Conservation (phyloP, 2,113 vertebrate species). For the Oreochromis spilurus region DNA sequence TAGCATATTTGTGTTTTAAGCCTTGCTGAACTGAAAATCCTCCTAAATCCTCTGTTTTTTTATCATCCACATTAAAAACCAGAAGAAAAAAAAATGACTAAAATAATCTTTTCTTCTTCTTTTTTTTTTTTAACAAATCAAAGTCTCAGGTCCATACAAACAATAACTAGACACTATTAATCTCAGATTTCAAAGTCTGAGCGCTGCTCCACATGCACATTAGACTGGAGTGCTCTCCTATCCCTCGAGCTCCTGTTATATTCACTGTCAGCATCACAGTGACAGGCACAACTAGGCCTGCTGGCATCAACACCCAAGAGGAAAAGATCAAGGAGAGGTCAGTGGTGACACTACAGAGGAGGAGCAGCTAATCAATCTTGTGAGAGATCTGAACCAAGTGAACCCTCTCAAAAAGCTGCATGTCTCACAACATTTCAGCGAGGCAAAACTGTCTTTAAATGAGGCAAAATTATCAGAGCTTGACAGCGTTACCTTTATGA, state of each 20-base stretch:
- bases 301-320: slow-evolving; percentile 27
- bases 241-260: slow-evolving; percentile 31
- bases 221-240: not conserved
- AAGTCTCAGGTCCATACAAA: not conserved
- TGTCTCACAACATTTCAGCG: not conserved
- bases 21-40: not conserved
- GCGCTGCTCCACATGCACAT: slow-evolving; percentile 10
- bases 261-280: slow-evolving; percentile 43
- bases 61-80: not conserved
- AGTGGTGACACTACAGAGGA: slow-evolving; percentile 4
- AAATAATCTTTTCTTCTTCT: not conserved
- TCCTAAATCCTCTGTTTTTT: not conserved
- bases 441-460: not conserved
- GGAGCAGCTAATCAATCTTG: not conserved
- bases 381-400: not conserved
- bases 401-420: not conserved
- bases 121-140: not conserved
- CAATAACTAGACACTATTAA: not conserved
- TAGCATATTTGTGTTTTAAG: not conserved
- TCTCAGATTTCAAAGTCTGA: slow-evolving; percentile 20
- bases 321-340: slow-evolving; percentile 37
- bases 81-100: not conserved
- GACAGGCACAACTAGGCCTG: slow-evolving; percentile 37
- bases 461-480: not conserved
- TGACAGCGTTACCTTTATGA: slow-evolving; percentile 85